phyloP scores from a whole-genome alignment of 2,797 vertebrate genomes.

The Mormyrops boulengeri region DNA sequence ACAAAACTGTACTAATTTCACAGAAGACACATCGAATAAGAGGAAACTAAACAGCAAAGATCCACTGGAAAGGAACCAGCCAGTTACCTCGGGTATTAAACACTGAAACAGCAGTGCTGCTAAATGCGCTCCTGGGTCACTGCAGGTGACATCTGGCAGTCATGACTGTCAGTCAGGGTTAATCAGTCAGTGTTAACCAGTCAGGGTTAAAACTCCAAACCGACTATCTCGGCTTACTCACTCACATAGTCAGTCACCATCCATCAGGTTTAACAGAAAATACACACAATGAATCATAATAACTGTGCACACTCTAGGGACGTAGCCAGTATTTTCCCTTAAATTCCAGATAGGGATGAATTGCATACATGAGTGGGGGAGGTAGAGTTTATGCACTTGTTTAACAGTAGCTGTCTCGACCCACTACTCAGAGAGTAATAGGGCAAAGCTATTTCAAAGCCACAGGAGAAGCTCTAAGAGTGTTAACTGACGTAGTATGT shows the following conservation, averaged over 20 bases:
- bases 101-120: neutral
- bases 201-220: neutral
- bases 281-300: neutral
- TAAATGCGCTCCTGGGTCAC: too few relatives aligned
- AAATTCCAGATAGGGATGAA: neutral
- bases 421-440: neutral
- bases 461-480: neutral
- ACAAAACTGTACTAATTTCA: neutral
- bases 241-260: neutral
- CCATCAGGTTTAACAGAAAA: neutral
- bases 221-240: neutral
- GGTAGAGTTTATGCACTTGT: neutral
- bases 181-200: neutral
- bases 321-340: neutral
- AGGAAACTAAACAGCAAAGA: neutral
- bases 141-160: neutral
- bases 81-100: neutral
- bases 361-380: neutral
- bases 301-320: neutral
- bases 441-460: neutral
- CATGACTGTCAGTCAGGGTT: neutral
- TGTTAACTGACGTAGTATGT: neutral
- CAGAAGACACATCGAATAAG: neutral
- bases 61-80: neutral
- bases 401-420: neutral